Percentiles rank a stretch among this genome's conserved stretches.
Conservation (phyloP, 2,888 invertebrate genomes). For the Acanthosepion esculentum region DNA sequence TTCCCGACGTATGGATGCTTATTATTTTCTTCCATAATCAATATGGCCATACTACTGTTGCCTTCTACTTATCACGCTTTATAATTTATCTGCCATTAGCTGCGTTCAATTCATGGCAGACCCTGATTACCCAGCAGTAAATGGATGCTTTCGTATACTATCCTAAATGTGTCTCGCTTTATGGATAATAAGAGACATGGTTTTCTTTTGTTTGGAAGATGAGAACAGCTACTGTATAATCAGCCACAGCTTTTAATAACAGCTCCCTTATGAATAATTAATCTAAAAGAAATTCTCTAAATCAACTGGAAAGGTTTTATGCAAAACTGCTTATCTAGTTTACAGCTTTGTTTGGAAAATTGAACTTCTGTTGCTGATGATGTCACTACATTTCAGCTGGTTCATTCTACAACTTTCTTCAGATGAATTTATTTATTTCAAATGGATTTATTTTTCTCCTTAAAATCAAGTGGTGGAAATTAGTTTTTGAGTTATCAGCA, state of each 20-base stretch:
- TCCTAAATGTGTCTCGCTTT: not conserved
- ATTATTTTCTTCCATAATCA: not conserved
- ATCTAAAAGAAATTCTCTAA: not conserved
- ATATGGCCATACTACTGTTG: not conserved
- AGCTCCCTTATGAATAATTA: not conserved
- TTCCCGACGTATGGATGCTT: not conserved
- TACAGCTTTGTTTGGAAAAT: too few relatives aligned
- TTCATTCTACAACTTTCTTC: too few relatives aligned
- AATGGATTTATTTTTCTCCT: too few relatives aligned
- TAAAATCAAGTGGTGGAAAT: too few relatives aligned
- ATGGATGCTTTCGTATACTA: not conserved
- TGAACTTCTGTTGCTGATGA: too few relatives aligned
- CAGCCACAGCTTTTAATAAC: not conserved
- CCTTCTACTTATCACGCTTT: not conserved
- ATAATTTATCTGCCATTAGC: conserved; percentile 21
- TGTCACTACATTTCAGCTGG: too few relatives aligned
- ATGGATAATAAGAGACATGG: not conserved
- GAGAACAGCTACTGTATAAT: not conserved
- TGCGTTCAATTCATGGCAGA: not conserved
- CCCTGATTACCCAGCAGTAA: not conserved
- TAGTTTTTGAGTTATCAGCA: too few relatives aligned
- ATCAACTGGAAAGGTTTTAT: too few relatives aligned
- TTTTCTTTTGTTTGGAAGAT: not conserved
- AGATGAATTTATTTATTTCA: too few relatives aligned
- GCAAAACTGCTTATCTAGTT: too few relatives aligned